Percentiles rank a stretch among this genome's conserved stretches.
These are phyloP conservation scores for Eumeta japonica DNA, from an alignment of 1,140 invertebrate genomes.

Conservation along the genomic window DNA sequence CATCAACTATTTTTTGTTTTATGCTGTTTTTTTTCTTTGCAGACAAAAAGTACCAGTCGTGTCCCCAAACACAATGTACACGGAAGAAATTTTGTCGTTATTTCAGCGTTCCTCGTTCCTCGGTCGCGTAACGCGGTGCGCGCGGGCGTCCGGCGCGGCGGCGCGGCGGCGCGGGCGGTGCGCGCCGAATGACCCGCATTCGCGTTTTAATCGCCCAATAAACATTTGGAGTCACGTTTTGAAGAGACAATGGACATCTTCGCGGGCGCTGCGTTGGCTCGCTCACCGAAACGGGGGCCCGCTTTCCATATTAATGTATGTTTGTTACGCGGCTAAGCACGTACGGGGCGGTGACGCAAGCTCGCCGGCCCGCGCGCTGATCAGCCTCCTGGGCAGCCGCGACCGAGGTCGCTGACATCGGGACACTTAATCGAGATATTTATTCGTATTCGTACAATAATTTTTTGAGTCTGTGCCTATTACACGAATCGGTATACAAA, in stretches of 20 bases:
- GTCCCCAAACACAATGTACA: too few relatives aligned
- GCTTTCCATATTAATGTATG: constrained; percentile 56
- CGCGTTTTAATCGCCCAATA: constrained; percentile 55
- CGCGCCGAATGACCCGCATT: constrained; percentile 58
- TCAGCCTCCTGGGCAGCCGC: constrained; percentile 15
- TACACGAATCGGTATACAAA: not conserved
- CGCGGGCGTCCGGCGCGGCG: too few relatives aligned
- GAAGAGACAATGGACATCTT: constrained; percentile 55
- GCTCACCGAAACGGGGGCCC: constrained; percentile 40
- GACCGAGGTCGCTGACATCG: constrained; percentile 18
- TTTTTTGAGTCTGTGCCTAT: not conserved
- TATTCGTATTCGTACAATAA: constrained; percentile 4
- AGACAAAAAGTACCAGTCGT: too few relatives aligned
- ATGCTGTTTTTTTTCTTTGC: too few relatives aligned
- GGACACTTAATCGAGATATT: too few relatives aligned
- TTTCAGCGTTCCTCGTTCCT: too few relatives aligned
- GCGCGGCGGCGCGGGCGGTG: too few relatives aligned
- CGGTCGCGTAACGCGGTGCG: too few relatives aligned
- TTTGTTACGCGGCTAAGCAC: constrained; percentile 55
- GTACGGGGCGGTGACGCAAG: constrained; percentile 42
- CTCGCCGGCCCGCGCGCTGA: constrained; percentile 29
- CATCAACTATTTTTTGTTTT: too few relatives aligned
- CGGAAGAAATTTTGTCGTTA: too few relatives aligned
- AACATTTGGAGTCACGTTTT: constrained; percentile 56
- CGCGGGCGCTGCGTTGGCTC: constrained; percentile 42